Conservation (phyloP, 2,113 vertebrate genomes). For the Struthidea cinerea region DNA sequence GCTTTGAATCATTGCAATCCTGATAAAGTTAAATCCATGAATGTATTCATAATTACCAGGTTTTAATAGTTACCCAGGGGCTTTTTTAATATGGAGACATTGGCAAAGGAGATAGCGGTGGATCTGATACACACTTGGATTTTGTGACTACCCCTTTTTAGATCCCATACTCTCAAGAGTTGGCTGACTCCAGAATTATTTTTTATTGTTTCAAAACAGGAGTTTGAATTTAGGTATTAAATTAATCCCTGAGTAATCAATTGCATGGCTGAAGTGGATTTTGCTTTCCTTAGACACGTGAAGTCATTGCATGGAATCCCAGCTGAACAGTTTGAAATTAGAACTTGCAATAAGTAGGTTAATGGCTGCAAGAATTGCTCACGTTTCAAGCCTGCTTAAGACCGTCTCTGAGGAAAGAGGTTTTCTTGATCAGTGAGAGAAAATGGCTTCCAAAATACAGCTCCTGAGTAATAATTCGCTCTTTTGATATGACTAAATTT, state of each 20-base stretch:
- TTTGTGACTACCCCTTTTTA: background rate
- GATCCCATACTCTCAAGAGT: background rate
- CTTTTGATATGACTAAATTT: background rate
- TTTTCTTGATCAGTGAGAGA: background rate
- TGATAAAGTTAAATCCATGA: background rate
- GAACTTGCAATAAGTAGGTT: slow-evolving; percentile 38
- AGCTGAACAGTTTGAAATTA: slow-evolving; percentile 21
- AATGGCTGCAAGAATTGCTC: background rate
- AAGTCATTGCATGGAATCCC: background rate
- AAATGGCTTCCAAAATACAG: slow-evolving; percentile 9
- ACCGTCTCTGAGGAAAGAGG: background rate
- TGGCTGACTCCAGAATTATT: background rate
- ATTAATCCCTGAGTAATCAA: background rate
- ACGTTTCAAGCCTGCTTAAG: background rate
- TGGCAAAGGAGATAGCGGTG: background rate
- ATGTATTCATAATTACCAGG: background rate
- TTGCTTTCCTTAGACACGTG: background rate
- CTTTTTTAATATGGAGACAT: background rate
- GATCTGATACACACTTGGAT: background rate
- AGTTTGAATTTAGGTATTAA: background rate
- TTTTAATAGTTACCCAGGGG: background rate
- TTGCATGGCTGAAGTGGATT: background rate
- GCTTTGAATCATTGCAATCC: background rate
- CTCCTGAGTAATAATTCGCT: background rate
- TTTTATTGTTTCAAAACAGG: background rate